phyloP scores from a whole-genome alignment of 2,113 vertebrate species.

The Catharus minimus region DNA sequence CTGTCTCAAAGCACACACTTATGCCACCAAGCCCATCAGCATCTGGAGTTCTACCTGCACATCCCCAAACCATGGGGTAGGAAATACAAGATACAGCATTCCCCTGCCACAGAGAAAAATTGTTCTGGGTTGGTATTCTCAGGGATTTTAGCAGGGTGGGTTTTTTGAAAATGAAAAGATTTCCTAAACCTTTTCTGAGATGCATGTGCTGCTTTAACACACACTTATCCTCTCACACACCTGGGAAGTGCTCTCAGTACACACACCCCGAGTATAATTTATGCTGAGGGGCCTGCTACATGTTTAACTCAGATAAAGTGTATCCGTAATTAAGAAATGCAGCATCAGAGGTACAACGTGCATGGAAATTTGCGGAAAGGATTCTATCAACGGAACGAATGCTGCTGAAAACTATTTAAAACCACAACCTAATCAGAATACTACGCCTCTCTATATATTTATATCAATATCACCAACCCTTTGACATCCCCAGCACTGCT shows the following conservation, averaged over 20 bases:
- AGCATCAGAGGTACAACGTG: background rate
- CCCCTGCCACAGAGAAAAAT: background rate
- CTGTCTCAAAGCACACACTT: background rate
- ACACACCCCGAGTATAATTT: background rate
- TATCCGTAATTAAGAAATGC: conserved; percentile 11
- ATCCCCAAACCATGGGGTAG: background rate
- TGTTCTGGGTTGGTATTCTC: background rate
- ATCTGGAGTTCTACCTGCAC: background rate
- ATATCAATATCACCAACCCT: conserved; percentile 36
- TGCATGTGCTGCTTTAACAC: background rate
- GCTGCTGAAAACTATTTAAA: background rate
- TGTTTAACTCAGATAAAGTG: conserved; percentile 44
- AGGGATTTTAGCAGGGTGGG: background rate
- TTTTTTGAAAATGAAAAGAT: background rate
- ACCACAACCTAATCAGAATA: conserved; percentile 35
- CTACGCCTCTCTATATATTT: background rate
- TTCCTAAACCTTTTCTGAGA: background rate
- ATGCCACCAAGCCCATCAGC: background rate
- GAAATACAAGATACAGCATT: background rate
- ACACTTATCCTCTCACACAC: conserved; percentile 1
- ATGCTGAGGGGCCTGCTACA: conserved; percentile 31
- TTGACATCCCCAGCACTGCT: conserved; percentile 51
- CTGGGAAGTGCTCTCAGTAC: conserved; percentile 2
- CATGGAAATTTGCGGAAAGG: conserved; percentile 18
- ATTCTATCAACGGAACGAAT: background rate